Base-by-base conservation (phyloP, 2,797 vertebrate genomes). In the Halcyon smyrnensis region DNA sequence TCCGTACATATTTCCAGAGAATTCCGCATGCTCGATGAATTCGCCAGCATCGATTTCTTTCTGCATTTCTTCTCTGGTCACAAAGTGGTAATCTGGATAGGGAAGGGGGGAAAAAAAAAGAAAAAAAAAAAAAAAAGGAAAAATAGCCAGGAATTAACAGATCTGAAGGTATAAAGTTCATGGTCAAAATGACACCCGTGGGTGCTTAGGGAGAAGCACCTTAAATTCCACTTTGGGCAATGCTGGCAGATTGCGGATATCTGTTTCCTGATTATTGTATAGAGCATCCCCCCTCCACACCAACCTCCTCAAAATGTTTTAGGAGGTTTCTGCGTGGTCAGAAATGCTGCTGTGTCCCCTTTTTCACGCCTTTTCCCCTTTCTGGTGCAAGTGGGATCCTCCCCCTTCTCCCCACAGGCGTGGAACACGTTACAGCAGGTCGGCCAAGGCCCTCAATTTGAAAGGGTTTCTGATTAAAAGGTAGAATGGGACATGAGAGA, bases 1-100 rank as follows among this genome's bases (percentile, higher is more conserved):
- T 90, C 99, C 99, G 0, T 99, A 99, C 97, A 99, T 97, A 83
- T 99, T 99, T 62, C 99, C 99, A 0, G 99, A 99, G 97, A 99
- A 99, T 92, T 98, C 99, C 0, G 99, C 99, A 0, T 98, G 98
- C 96, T 99, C 99, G 0, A 99, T 99, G 96, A 99, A 99, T 17
- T 99, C 98, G 1, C 99, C 99, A 0, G 98, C 98, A 24, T 98
- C 97, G 1, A 99, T 98, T 25, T 97, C 97, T 0, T 96, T 93
- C 97, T 98, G 98, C 99, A 99, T 99, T 71, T 67, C 98, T 87
- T 99, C 99, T 86, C 99, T 98, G 53, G 98, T 98, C 53, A 99
- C 99, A 71, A 99, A 99, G 94, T 99, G 98, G 94, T 99, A 99
- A 98, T 99, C 99, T 99, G 97, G 14, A 90, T 69, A 45, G 20